Percentiles rank a stretch among this genome's conserved stretches.
These are phyloP conservation scores for Novumbra hubbsi DNA, from an alignment of 2,797 vertebrate species.

Conservation along the genomic window DNA sequence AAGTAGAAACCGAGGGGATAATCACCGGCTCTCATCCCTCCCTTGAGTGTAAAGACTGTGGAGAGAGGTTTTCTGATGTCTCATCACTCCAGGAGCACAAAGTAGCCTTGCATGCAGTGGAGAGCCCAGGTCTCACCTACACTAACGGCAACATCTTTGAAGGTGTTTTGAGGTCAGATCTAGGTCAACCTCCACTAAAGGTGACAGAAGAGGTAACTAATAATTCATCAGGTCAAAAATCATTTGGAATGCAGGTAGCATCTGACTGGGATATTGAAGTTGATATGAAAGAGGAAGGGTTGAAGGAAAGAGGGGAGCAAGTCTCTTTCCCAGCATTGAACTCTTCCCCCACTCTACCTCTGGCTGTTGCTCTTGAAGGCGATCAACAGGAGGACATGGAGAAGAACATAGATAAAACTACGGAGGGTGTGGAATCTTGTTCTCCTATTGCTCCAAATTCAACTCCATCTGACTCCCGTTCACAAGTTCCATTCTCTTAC, in stretches of 20 bases:
- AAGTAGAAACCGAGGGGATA: constrained; percentile 71
- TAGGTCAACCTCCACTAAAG: constrained; percentile 54
- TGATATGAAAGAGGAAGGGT: constrained; percentile 64
- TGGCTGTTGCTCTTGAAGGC: constrained; percentile 51
- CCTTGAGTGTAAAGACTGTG: constrained; percentile 76
- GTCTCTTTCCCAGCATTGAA: constrained; percentile 77
- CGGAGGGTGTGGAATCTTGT: not conserved
- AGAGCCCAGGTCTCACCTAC: constrained; percentile 65
- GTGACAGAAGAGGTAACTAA: constrained; percentile 30
- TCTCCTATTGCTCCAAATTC: not conserved
- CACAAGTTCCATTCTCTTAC: constrained; percentile 18
- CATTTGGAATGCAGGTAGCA: constrained; percentile 57
- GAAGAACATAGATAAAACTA: constrained; percentile 20
- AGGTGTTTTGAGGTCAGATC: constrained; percentile 54
- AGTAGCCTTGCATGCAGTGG: constrained; percentile 61
- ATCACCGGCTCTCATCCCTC: constrained; percentile 66
- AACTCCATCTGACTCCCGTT: constrained; percentile 16
- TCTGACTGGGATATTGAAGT: constrained; percentile 75
- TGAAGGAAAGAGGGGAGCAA: constrained; percentile 62
- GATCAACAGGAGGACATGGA: constrained; percentile 37
- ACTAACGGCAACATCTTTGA: constrained; percentile 71
- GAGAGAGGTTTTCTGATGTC: constrained; percentile 71
- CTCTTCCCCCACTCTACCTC: constrained; percentile 71
- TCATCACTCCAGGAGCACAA: constrained; percentile 76
- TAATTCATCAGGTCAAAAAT: constrained; percentile 23